These are phyloP conservation scores for Champsocephalus gunnari DNA, from an alignment of 2,797 vertebrate species.

Conservation along the genomic window DNA sequence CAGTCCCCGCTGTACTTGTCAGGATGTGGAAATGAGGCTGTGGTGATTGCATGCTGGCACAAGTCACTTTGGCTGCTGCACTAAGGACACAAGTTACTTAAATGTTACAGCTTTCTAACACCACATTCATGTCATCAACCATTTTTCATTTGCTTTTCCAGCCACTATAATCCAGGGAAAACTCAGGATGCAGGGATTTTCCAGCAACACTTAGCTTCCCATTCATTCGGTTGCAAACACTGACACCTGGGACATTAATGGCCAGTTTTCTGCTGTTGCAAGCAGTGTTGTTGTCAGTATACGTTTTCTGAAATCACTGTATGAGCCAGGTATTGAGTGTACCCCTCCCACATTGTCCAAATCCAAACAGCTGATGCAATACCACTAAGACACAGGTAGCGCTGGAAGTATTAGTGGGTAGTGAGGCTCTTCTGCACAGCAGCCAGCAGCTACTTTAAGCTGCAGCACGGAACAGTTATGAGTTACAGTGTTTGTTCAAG, in stretches of 20 bases:
- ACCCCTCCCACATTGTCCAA: background rate
- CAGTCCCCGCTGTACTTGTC: conserved; percentile 15
- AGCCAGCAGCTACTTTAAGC: conserved; percentile 8
- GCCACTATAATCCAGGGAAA: conserved; percentile 45
- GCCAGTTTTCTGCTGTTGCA: conserved; percentile 18
- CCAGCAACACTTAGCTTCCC: conserved; percentile 52
- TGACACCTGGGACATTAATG: conserved; percentile 40
- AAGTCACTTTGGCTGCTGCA: conserved; percentile 18
- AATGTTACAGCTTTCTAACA: conserved; percentile 57
- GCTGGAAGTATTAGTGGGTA: conserved; percentile 59
- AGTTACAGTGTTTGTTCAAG: conserved; percentile 7
- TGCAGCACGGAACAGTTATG: conserved; percentile 1
- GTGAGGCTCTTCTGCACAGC: background rate
- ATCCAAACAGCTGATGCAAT: conserved; percentile 30
- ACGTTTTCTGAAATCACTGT: background rate
- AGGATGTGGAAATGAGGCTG: conserved; percentile 10
- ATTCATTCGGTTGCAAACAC: conserved; percentile 40
- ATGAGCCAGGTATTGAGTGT: background rate
- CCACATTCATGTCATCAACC: conserved; percentile 42
- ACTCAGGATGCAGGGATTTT: conserved; percentile 24
- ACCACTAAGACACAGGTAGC: conserved; percentile 5
- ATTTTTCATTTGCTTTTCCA: conserved; percentile 41
- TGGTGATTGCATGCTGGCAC: conserved; percentile 25
- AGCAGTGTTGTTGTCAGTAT: background rate
- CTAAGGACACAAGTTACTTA: conserved; percentile 28